These are phyloP conservation scores for Theristus sp. DNA, from an alignment of 2,888 invertebrate species.

Conservation along the genomic window DNA sequence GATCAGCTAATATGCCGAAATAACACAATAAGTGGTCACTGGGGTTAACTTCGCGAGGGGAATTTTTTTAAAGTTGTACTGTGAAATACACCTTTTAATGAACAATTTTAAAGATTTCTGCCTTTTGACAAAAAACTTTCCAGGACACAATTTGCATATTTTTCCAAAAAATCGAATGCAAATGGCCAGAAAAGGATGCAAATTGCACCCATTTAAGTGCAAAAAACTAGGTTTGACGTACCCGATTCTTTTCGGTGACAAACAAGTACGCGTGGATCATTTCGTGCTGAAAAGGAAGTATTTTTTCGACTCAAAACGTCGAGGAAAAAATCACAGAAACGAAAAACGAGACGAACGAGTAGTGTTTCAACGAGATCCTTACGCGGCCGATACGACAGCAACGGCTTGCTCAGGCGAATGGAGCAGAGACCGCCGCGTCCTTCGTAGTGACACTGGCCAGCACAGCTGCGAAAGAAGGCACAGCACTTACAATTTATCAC, in stretches of 20 bases:
- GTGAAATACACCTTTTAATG: too few relatives aligned
- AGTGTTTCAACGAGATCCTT: slow-evolving; percentile 89
- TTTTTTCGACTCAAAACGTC: neutral
- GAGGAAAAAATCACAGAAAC: neutral
- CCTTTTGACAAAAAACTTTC: too few relatives aligned
- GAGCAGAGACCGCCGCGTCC: slow-evolving; percentile 53
- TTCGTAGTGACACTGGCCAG: slow-evolving; percentile 56
- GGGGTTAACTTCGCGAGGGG: too few relatives aligned
- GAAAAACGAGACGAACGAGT: slow-evolving; percentile 40
- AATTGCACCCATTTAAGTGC: too few relatives aligned
- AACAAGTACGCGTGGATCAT: slow-evolving; percentile 98
- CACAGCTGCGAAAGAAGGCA: slow-evolving; percentile 37
- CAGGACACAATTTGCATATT: too few relatives aligned
- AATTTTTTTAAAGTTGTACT: too few relatives aligned
- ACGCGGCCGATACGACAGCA: slow-evolving; percentile 71
- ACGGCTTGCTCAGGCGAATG: slow-evolving; percentile 67
- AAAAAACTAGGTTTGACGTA: slow-evolving; percentile 8
- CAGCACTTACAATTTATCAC: neutral
- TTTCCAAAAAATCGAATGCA: too few relatives aligned
- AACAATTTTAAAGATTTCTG: too few relatives aligned
- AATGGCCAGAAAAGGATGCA: too few relatives aligned
- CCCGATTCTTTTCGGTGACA: slow-evolving; percentile 52
- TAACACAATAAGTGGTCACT: too few relatives aligned
- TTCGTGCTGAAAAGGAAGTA: slow-evolving; percentile 51
- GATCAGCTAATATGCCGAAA: too few relatives aligned